These are phyloP conservation scores for Rhamnusium bicolor DNA, from an alignment of 2,888 invertebrate genomes.

Conservation along the genomic window DNA sequence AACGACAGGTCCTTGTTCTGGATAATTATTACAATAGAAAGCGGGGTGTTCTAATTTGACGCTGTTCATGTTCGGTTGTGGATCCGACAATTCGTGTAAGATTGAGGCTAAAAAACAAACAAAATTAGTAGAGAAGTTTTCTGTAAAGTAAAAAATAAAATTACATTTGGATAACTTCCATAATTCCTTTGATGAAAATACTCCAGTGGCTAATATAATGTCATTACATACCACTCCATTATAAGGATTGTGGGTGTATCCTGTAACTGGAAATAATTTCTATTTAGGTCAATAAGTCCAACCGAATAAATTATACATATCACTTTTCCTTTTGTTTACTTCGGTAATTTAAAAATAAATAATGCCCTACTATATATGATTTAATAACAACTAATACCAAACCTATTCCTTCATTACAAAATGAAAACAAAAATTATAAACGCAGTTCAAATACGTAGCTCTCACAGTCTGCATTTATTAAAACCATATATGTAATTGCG, in stretches of 20 bases:
- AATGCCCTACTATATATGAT: not conserved
- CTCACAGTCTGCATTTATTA: no score
- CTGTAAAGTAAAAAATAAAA: slow-evolving; percentile 43
- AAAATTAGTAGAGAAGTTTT: slow-evolving; percentile 50
- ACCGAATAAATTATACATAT: slow-evolving; percentile 7
- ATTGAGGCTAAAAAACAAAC: slow-evolving; percentile 85
- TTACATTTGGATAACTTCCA: slow-evolving; percentile 95
- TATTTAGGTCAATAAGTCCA: slow-evolving; percentile 15
- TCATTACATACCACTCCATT: slow-evolving; percentile 99
- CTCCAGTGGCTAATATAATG: slow-evolving; percentile 99
- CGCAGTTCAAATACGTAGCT: no score
- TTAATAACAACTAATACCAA: not conserved
- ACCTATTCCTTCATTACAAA: no score
- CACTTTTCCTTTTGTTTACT: slow-evolving; percentile 20
- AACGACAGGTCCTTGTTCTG: slow-evolving; percentile 78
- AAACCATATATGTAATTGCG: no score
- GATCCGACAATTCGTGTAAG: slow-evolving; percentile 89
- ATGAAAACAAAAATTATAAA: no score
- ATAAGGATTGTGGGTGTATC: slow-evolving; percentile 95
- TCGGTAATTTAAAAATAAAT: not conserved
- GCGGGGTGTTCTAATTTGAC: slow-evolving; percentile 88
- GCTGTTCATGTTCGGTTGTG: slow-evolving; percentile 78
- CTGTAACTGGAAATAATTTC: slow-evolving; percentile 71
- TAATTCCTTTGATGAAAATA: slow-evolving; percentile 99
- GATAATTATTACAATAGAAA: slow-evolving; percentile 88